These are phyloP conservation scores for Hylaeus anthracinus DNA, from an alignment of 1,140 invertebrate genomes.

Conservation along the genomic window DNA sequence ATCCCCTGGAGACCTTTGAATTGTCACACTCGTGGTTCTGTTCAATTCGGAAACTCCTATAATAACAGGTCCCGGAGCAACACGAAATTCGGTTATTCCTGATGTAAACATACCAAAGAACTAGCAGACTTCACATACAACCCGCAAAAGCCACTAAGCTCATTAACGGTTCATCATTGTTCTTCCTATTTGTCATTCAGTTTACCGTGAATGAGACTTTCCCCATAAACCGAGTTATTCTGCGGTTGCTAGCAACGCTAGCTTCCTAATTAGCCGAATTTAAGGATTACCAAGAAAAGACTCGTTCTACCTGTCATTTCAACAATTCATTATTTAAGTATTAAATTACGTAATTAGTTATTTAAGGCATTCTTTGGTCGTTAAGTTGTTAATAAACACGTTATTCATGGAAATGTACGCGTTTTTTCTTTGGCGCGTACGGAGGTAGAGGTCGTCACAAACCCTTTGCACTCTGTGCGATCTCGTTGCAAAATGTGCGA, in stretches of 20 bases:
- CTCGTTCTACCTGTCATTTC: no score
- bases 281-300: no score
- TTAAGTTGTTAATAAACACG: no score
- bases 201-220: constrained; percentile 5
- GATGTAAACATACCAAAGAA: constrained; percentile 33
- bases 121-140: constrained; percentile 3
- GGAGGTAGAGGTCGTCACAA: no score
- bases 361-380: no score
- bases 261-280: no score
- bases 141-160: not conserved
- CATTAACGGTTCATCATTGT: constrained; percentile 16
- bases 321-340: no score
- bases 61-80: constrained; percentile 34
- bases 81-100: constrained; percentile 27
- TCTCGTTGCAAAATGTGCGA: no score
- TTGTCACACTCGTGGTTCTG: constrained; percentile 21
- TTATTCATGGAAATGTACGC: no score
- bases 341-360: no score
- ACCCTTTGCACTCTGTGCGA: no score
- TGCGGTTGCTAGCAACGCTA: not conserved
- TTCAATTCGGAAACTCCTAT: constrained; percentile 36
- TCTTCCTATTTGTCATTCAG: constrained; percentile 3
- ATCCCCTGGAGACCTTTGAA: constrained; percentile 53
- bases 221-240: not conserved
- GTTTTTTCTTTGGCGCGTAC: no score